Evolutionary conservation across 2,113 vertebrate species (phyloP).

Genomic region (Epinephelus moara): DNA sequence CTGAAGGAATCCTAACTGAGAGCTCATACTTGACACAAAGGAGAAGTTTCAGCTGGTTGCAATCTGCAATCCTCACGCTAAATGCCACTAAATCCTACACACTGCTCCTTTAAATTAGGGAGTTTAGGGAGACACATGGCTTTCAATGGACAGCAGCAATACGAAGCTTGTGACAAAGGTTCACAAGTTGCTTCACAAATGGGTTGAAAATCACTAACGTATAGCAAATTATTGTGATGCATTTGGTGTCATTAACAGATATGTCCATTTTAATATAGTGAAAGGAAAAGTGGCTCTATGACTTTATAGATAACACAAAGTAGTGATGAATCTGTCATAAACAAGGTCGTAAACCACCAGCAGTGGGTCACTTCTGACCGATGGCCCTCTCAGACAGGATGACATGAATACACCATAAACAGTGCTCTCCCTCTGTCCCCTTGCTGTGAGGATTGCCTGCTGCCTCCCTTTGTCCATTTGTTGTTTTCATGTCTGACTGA

Average conservation of each 20-base stretch:
- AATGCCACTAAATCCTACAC: no score
- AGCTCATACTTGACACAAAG: no score
- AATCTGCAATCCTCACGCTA: no score
- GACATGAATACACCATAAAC: not conserved
- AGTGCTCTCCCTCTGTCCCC: not conserved
- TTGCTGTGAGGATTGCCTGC: not conserved
- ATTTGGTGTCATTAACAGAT: not conserved
- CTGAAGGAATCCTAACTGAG: no score
- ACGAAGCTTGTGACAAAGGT: not conserved
- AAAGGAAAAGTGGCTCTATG: not conserved
- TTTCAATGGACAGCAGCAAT: not conserved
- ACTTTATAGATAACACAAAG: not conserved
- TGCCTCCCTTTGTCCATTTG: conserved; percentile 6
- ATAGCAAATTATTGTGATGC: not conserved
- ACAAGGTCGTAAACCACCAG: not conserved
- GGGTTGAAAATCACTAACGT: not conserved
- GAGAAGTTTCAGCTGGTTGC: no score
- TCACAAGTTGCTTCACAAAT: not conserved
- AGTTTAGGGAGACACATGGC: not conserved
- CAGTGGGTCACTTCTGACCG: not conserved
- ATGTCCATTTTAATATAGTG: not conserved
- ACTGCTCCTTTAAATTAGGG: not conserved
- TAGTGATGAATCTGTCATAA: not conserved
- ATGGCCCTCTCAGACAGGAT: conserved; percentile 8
- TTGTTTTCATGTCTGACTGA: conserved; percentile 8